Evolutionary conservation across 2,888 invertebrate species (phyloP), one percentile per base, ranked within the genome.

Genomic region (Cephus spinipes): DNA sequence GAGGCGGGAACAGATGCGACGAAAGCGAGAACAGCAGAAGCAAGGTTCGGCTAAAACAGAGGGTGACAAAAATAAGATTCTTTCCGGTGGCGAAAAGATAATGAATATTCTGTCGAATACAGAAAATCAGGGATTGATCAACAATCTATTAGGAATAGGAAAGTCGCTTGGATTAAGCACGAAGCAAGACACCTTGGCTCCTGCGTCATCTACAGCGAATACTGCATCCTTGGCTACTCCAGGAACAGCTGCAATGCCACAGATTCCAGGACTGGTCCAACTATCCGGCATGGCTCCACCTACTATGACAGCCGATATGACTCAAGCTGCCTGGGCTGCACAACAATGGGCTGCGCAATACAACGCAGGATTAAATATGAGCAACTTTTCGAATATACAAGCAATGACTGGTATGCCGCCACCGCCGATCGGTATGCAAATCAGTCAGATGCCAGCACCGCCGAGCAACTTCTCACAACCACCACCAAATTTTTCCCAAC

Each of bases 1-100:
- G 85, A 93, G 97, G 30, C 93, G 97, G n/a, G 95, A 96, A 88
- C 95, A 96, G 89, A 96, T 97, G 96, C 94, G 95, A 76, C 93
- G 93, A 80, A 95, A 95, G 89, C 93, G 95, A 82, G 92, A 92
- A 81, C 91, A 91, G 75, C 90, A 90, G 34, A 91, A 86, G 81
- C 86, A 91, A 84, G 85, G 86, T 78, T 83, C 87, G 3, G 82
- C 86, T 0, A 89, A 89, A 80, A 81, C 83, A 1, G 91, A 90
- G 73, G 81, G 87, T 4, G 89, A 90, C 80, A 92, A 89, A 79
- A 90, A 83, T n/a, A 91, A 91, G 75, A 84, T 85, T 73, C 73
- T 90, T 73, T 86, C 90, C 23, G 91, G 90, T 11, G 91, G 90
- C 11, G 90, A 90, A 40, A 91, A 90, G 74, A 91, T 92, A 83